Percentiles rank a stretch among this genome's conserved stretches.
Evolutionary conservation across 2,888 invertebrate genomes (phyloP).

Genomic region (Chelonus formosanus): DNA sequence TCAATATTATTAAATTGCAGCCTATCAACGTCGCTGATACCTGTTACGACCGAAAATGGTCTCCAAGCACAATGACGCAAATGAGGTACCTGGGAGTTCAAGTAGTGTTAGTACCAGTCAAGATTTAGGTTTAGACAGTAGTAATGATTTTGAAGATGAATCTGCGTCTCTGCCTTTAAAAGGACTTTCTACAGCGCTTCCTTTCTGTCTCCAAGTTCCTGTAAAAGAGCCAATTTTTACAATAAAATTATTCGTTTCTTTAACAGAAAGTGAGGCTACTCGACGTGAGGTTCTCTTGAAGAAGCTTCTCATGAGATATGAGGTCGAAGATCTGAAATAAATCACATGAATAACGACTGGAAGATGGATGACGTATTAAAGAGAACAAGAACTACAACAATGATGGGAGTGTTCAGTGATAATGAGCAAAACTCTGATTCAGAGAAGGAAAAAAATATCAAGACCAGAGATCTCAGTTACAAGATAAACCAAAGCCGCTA

Average conservation of each 20-base stretch:
- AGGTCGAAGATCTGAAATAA: conserved; percentile 38
- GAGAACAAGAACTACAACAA: conserved; percentile 63
- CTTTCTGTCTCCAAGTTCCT: conserved; percentile 45
- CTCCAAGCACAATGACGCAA: conserved; percentile 42
- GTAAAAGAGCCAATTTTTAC: conserved; percentile 48
- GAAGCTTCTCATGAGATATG: conserved; percentile 40
- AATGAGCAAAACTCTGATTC: conserved; percentile 59
- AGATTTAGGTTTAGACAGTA: conserved; percentile 71
- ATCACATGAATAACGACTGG: conserved; percentile 52
- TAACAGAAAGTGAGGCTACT: conserved; percentile 43
- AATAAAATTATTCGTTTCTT: neutral
- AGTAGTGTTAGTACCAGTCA: conserved; percentile 71
- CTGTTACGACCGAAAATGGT: conserved; percentile 30
- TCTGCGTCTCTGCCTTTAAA: too few relatives aligned
- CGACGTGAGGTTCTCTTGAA: conserved; percentile 55
- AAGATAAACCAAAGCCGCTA: conserved; percentile 61
- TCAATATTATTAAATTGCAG: too few relatives aligned
- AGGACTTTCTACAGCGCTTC: too few relatives aligned
- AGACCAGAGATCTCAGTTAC: conserved; percentile 46
- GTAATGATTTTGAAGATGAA: conserved; percentile 65
- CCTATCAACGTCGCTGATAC: too few relatives aligned
- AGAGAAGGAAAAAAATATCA: conserved; percentile 57
- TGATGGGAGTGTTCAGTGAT: conserved; percentile 65
- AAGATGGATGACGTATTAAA: conserved; percentile 58
- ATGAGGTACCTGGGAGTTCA: conserved; percentile 64